A percentile compares a stretch with the other conserved stretches of the same genome.
Evolutionary conservation across 2,113 vertebrate genomes (phyloP).

Genomic region (Pagrus major): DNA sequence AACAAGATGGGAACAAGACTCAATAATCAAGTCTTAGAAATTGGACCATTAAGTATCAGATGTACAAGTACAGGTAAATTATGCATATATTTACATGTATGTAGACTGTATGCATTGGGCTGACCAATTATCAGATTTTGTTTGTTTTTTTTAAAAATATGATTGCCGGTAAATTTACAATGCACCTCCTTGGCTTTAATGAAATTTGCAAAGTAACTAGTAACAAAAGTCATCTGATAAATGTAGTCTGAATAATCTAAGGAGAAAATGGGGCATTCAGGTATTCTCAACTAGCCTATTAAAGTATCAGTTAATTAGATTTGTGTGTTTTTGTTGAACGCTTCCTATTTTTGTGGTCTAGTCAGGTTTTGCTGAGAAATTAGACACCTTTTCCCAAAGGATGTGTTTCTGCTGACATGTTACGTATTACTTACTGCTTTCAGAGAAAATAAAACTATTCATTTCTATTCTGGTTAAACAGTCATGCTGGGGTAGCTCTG

Average conservation of each 20-base stretch:
- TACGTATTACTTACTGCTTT: neutral
- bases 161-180: no score
- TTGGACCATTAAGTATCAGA: no score
- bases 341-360: neutral
- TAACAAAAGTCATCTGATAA: no score
- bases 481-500: neutral
- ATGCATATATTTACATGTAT: no score
- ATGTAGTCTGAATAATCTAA: slow-evolving; percentile 5
- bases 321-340: neutral
- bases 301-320: neutral
- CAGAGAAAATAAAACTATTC: neutral
- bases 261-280: neutral
- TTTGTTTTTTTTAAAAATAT: no score
- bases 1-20: no score
- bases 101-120: no score
- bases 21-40: no score
- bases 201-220: no score
- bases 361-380: slow-evolving; percentile 17
- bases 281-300: slow-evolving; percentile 11
- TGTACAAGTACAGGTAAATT: no score
- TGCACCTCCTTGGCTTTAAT: no score
- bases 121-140: no score
- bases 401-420: neutral
- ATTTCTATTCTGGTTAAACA: neutral
- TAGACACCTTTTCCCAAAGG: slow-evolving; percentile 4